Conservation (phyloP, 2,797 vertebrate genomes). For the Nothura maculosa region DNA sequence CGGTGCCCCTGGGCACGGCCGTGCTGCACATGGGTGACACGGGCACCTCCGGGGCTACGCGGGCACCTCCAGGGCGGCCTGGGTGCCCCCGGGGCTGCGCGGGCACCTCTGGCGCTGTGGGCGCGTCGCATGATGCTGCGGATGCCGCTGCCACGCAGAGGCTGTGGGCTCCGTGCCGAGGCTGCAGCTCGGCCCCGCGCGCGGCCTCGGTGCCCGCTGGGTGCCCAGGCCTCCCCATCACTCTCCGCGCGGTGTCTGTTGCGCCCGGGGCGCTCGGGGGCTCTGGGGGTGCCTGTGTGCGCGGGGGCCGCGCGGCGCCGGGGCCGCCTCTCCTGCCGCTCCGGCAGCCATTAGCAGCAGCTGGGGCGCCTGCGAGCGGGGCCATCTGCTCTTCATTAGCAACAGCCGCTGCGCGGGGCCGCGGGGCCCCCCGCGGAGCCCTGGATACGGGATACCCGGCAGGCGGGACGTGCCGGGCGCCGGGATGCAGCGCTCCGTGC, state of each 20-base stretch:
- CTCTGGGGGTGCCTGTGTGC: background rate
- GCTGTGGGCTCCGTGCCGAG: no score
- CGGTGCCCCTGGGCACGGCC: background rate
- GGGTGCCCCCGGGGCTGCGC: no score
- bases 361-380: background rate
- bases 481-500: no score
- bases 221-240: background rate
- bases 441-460: no score
- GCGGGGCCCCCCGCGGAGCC: background rate
- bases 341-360: background rate
- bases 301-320: background rate
- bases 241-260: background rate
- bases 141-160: no score
- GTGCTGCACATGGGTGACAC: no score
- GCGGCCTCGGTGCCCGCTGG: background rate
- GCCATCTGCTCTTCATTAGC: background rate
- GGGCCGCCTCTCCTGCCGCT: background rate
- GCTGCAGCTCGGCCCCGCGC: no score
- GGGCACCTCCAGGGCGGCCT: no score
- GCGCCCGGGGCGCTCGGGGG: background rate
- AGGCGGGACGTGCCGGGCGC: no score
- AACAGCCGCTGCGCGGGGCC: background rate
- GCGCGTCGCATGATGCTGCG: no score
- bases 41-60: no score
- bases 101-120: no score